Evolutionary conservation across 30 jellyfish, hydroid and myxozoan species (phyloP).

Genomic region (Aurelia sp.): DNA sequence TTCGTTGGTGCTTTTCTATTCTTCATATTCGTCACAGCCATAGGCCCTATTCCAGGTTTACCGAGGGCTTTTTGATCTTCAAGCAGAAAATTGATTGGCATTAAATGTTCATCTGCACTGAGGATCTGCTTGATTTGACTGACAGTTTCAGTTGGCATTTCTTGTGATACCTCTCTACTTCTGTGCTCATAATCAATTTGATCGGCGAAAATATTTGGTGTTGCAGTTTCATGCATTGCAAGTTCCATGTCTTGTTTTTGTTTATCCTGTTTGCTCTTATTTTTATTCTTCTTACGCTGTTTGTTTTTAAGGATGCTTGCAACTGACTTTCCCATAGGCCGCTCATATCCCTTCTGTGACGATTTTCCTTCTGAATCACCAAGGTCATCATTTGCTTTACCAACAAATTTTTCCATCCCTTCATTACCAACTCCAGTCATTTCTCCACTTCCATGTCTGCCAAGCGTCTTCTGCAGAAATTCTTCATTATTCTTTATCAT

Average conservation of each 20-base stretch:
- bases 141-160: constrained; percentile 70
- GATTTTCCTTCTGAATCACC: not conserved
- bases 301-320: constrained; percentile 3
- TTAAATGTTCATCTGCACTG: constrained; percentile 49
- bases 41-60: constrained; percentile 18
- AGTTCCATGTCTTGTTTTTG: not conserved
- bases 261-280: not conserved
- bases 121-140: constrained; percentile 41
- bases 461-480: constrained; percentile 14
- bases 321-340: constrained; percentile 9
- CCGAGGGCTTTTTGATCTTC: constrained; percentile 46
- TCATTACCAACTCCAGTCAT: not conserved
- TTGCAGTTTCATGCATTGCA: not conserved
- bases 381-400: not conserved
- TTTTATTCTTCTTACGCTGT: constrained; percentile 6
- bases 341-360: constrained; percentile 6
- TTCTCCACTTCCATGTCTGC: constrained; percentile 19
- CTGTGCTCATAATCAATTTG: constrained; percentile 59
- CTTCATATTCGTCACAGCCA: not conserved
- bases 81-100: constrained; percentile 36
- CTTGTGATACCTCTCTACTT: constrained; percentile 63
- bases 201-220: constrained; percentile 60
- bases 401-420: constrained; percentile 28
- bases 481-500: constrained; percentile 45
- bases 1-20: not conserved